Evolutionary conservation across 2,888 invertebrate species (phyloP).

Genomic region (Gymnoscelis rufifasciata): DNA sequence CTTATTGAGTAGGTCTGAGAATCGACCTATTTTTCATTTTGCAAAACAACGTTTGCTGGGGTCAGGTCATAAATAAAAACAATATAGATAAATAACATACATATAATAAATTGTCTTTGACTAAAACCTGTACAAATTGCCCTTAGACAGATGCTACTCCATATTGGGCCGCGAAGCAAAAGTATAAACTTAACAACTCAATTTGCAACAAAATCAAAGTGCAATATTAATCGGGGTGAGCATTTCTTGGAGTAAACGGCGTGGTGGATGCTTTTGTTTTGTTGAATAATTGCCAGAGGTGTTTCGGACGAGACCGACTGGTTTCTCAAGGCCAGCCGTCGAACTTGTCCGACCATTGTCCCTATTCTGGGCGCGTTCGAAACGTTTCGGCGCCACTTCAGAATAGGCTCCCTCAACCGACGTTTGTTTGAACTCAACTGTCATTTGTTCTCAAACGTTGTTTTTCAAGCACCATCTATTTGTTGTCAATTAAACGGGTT

Average conservation of each 20-base stretch:
- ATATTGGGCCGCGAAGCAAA: background rate
- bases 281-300: conserved; percentile 77
- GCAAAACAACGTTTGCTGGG: too few relatives aligned
- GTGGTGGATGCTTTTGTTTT: conserved; percentile 72
- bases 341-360: conserved; percentile 61
- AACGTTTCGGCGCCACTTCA: conserved; percentile 6
- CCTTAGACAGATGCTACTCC: background rate
- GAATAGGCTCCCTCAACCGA: conserved; percentile 15
- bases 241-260: conserved; percentile 67
- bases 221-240: conserved; percentile 52
- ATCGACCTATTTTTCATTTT: too few relatives aligned
- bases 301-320: conserved; percentile 75
- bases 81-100: too few relatives aligned
- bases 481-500: background rate
- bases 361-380: conserved; percentile 42
- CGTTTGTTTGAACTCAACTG: conserved; percentile 3
- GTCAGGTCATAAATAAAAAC: too few relatives aligned
- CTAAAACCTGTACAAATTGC: too few relatives aligned
- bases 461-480: background rate
- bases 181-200: conserved; percentile 3
- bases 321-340: conserved; percentile 77
- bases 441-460: conserved; percentile 5
- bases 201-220: conserved; percentile 19
- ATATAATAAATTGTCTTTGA: too few relatives aligned
- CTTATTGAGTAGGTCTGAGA: too few relatives aligned